A percentile compares a stretch with the other conserved stretches of the same genome.
Conservation (phyloP, 2,888 invertebrate species). For the Nymphalis c-album region DNA sequence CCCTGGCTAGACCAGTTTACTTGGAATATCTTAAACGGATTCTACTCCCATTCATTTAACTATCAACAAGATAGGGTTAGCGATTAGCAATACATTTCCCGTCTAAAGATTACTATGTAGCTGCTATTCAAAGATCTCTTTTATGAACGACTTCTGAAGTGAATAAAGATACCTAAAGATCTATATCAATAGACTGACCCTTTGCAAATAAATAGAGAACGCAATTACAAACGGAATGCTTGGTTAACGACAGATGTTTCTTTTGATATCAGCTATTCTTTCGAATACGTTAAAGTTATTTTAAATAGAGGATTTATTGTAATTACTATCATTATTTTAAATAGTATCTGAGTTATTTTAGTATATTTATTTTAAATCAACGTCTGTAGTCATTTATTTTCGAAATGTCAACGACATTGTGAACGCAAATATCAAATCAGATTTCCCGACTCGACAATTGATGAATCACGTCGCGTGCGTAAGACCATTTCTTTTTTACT, state of each 20-base stretch:
- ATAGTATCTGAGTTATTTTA: constrained; percentile 26
- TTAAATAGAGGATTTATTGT: constrained; percentile 19
- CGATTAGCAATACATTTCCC: constrained; percentile 9
- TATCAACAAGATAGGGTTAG: constrained; percentile 22
- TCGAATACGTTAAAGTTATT: constrained; percentile 8
- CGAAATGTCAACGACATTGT: constrained; percentile 73
- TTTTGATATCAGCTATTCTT: constrained; percentile 39
- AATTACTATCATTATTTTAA: constrained; percentile 3
- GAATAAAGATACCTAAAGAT: constrained; percentile 39
- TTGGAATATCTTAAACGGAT: constrained; percentile 19
- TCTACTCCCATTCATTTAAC: constrained; percentile 24
- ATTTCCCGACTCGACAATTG: constrained; percentile 61
- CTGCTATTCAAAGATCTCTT: constrained; percentile 53
- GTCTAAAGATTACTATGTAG: constrained; percentile 9
- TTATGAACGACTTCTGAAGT: constrained; percentile 70
- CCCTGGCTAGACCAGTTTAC: constrained; percentile 27
- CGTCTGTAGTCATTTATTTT: constrained; percentile 37
- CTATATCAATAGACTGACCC: constrained; percentile 58
- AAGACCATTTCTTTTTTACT: constrained; percentile 62
- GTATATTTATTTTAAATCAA: constrained; percentile 26
- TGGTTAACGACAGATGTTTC: constrained; percentile 40
- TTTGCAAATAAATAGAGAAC: constrained; percentile 43
- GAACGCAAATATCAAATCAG: constrained; percentile 62
- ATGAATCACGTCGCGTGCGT: constrained; percentile 73
- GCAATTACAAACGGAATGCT: constrained; percentile 51